Conservation (phyloP, 2,888 invertebrate species). For the Lampropteryx suffumata region DNA sequence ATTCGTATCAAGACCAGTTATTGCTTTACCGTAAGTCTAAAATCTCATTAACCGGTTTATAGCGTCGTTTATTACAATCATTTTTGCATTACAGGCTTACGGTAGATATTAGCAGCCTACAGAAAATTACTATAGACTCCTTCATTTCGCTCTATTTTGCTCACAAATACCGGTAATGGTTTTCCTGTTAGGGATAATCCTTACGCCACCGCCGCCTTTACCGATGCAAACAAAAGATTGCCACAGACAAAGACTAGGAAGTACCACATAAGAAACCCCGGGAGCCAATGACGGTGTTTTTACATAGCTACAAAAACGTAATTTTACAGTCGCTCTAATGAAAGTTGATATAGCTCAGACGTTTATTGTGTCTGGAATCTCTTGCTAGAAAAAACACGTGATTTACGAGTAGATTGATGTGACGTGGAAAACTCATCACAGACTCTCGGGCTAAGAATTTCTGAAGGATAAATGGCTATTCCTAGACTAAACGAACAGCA, state of each 20-base stretch:
- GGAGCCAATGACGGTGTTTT: slow-evolving; percentile 4
- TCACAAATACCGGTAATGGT: slow-evolving; percentile 39
- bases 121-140: slow-evolving; percentile 7
- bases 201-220: slow-evolving; percentile 42
- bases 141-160: slow-evolving; percentile 19
- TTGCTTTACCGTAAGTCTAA: too few relatives aligned
- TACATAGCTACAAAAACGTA: too few relatives aligned
- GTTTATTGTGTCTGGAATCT: not conserved
- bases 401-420: too few relatives aligned
- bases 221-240: slow-evolving; percentile 46
- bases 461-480: slow-evolving; percentile 41
- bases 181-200: slow-evolving; percentile 44
- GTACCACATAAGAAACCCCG: slow-evolving; percentile 32
- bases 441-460: not conserved
- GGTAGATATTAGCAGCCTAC: slow-evolving; percentile 5
- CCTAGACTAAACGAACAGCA: slow-evolving; percentile 39
- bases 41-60: too few relatives aligned
- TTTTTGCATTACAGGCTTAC: not conserved
- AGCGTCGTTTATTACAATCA: too few relatives aligned
- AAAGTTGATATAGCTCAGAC: too few relatives aligned
- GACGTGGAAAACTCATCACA: not conserved
- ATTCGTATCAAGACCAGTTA: too few relatives aligned
- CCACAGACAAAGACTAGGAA: slow-evolving; percentile 36
- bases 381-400: not conserved
- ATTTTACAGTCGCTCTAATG: not conserved